phyloP scores from a whole-genome alignment of 2,797 vertebrate genomes.

The Apodemus agrarius region DNA sequence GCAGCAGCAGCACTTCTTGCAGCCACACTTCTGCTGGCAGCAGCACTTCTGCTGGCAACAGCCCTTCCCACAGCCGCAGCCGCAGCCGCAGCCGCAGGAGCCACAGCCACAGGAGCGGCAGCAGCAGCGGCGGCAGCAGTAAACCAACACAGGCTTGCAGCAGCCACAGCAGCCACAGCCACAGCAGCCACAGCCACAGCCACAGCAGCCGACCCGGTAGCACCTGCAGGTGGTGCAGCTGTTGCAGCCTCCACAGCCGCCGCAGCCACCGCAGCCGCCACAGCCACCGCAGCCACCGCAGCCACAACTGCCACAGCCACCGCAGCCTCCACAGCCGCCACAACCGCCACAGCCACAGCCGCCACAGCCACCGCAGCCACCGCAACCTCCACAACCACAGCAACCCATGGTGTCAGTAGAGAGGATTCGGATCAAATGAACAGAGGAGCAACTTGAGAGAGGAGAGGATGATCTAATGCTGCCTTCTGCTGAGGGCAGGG shows the following conservation, averaged over 20 bases:
- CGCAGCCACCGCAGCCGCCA: not conserved
- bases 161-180: not conserved
- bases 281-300: not conserved
- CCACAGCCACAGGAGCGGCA: not conserved
- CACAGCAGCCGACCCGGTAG: not conserved
- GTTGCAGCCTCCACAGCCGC: not conserved
- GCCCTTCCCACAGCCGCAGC: constrained; percentile 39
- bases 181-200: not conserved
- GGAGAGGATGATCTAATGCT: not conserved
- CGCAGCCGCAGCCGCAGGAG: not conserved
- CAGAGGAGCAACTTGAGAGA: not conserved
- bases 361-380: rapidly evolving
- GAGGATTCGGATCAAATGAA: not conserved
- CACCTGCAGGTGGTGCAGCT: not conserved
- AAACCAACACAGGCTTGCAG: not conserved
- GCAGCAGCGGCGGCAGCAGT: not conserved
- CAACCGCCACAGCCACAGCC: rapidly evolving
- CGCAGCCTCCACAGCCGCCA: rapidly evolving
- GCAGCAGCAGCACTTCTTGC: not conserved
- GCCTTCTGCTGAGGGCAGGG: not conserved
- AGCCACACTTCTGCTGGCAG: constrained; percentile 18
- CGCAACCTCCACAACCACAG: not conserved
- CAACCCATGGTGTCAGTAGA: constrained; percentile 47
- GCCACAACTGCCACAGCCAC: rapidly evolving
- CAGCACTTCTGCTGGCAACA: constrained; percentile 48